These are phyloP conservation scores for Cololabis saira DNA, from an alignment of 2,113 vertebrate species.

Conservation along the genomic window DNA sequence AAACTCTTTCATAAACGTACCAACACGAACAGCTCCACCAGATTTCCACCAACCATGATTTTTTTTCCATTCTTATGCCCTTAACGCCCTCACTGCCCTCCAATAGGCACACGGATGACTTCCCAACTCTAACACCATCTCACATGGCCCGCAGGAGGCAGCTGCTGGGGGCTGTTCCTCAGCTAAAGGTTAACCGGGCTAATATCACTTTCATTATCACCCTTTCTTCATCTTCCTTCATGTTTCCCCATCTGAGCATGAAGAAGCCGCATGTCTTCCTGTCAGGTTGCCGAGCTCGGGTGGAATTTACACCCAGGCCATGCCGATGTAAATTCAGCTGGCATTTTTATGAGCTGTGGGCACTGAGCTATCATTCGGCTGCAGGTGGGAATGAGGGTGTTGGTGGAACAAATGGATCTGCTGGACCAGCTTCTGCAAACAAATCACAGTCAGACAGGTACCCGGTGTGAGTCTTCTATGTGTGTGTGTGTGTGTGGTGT, in stretches of 20 bases:
- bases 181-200: constrained; percentile 49
- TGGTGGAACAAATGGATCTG: constrained; percentile 67
- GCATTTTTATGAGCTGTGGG: constrained; percentile 77
- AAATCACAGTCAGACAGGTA: constrained; percentile 67
- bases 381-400: constrained; percentile 44
- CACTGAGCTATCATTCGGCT: constrained; percentile 50
- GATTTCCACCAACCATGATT: too few relatives aligned
- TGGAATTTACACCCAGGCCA: constrained; percentile 67
- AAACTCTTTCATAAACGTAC: too few relatives aligned
- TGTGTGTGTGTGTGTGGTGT: constrained; percentile 62
- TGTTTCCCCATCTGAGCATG: constrained; percentile 21
- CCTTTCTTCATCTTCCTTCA: constrained; percentile 36
- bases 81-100: constrained; percentile 1
- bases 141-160: constrained; percentile 5
- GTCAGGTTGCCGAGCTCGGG: constrained; percentile 43
- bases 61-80: constrained; percentile 19
- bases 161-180: constrained; percentile 27
- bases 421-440: constrained; percentile 73
- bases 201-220: constrained; percentile 52
- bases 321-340: constrained; percentile 72
- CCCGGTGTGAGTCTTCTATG: constrained; percentile 63
- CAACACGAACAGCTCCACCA: too few relatives aligned
- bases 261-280: constrained; percentile 18
- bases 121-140: constrained; percentile 7
- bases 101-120: constrained; percentile 2